Conservation (phyloP, 2,113 vertebrate genomes). For the Ailuropoda melanoleuca region DNA sequence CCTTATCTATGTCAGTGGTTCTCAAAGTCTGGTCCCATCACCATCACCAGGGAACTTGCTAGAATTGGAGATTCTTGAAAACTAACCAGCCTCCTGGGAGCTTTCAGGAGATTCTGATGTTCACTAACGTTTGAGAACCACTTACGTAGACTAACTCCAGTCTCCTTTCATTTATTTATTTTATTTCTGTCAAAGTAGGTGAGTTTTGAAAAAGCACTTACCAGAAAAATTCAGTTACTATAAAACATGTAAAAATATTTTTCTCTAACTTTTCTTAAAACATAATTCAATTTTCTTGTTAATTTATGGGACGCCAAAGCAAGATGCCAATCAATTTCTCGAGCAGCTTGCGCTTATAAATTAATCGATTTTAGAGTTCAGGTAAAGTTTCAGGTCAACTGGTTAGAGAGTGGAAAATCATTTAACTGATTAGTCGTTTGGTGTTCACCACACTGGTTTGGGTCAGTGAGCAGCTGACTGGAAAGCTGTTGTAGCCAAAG, state of each 20-base stretch:
- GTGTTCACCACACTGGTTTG: neutral
- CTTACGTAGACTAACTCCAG: neutral
- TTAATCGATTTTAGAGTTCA: neutral
- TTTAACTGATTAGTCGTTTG: neutral
- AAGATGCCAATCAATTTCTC: no score
- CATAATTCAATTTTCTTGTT: neutral
- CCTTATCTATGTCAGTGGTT: neutral
- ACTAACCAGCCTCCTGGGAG: neutral
- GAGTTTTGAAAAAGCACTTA: neutral
- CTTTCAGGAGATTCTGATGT: neutral
- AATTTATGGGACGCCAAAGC: neutral
- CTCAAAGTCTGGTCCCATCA: neutral
- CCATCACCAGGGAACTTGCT: neutral
- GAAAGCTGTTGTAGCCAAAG: neutral
- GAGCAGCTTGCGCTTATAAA: neutral
- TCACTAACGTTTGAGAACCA: neutral
- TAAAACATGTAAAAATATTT: neutral
- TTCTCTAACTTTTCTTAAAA: slow-evolving; percentile 2
- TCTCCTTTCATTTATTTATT: neutral
- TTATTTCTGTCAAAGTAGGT: neutral
- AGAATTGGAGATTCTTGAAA: neutral
- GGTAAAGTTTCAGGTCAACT: neutral
- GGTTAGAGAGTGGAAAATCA: neutral
- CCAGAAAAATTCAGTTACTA: neutral
- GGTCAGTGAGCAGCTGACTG: neutral